phyloP scores from a whole-genome alignment of 1,140 invertebrate species.

The Coenobita brevimanus region DNA sequence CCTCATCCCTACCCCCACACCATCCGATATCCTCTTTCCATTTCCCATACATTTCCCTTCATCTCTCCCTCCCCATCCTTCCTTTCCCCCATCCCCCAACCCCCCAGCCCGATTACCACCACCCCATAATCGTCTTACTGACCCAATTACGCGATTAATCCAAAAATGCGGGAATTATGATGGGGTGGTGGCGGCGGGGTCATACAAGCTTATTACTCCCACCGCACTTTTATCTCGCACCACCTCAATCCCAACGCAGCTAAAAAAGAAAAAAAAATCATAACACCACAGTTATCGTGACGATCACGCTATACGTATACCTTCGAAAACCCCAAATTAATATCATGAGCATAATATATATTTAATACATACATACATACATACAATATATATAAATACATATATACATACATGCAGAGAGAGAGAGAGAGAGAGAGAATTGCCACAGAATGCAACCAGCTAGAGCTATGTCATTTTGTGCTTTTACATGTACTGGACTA shows the following conservation, averaged over 20 bases:
- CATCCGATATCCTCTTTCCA: neutral
- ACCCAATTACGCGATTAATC: conserved; percentile 13
- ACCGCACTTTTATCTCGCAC: conserved; percentile 5
- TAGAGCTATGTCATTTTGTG: too few relatives aligned
- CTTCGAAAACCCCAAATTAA: too few relatives aligned
- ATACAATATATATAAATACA: too few relatives aligned
- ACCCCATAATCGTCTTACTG: conserved; percentile 7
- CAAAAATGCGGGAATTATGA: conserved; percentile 10
- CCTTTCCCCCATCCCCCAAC: neutral
- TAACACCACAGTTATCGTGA: too few relatives aligned
- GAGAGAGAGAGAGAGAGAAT: too few relatives aligned
- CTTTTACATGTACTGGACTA: too few relatives aligned
- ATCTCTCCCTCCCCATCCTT: neutral
- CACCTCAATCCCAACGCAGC: neutral
- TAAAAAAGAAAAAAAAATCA: too few relatives aligned
- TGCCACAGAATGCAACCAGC: too few relatives aligned
- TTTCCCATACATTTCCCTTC: neutral
- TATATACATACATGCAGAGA: too few relatives aligned
- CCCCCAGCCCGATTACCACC: neutral
- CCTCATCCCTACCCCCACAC: neutral
- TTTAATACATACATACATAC: too few relatives aligned
- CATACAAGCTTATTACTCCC: neutral
- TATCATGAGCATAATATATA: too few relatives aligned
- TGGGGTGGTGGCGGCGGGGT: neutral
- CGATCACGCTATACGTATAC: too few relatives aligned